Conservation (phyloP, 2,797 vertebrate species). For the Enteromius treurensis region DNA sequence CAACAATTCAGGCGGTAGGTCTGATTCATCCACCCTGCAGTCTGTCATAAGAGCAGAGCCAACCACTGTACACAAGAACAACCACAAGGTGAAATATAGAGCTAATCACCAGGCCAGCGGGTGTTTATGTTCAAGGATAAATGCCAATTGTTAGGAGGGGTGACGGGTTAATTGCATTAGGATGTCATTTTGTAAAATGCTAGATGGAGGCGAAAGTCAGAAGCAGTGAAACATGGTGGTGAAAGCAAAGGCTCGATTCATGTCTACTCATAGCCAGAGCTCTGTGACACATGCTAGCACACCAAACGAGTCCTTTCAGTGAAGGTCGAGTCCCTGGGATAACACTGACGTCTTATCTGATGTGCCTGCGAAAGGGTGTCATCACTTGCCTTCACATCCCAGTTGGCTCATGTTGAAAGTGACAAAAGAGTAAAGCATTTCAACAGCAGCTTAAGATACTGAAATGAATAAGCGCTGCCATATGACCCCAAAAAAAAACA, state of each 20-base stretch:
- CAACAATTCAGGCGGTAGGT: conserved; percentile 14
- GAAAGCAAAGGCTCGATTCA: conserved; percentile 23
- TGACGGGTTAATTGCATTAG: conserved; percentile 62
- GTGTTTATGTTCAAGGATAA: conserved; percentile 33
- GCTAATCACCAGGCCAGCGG: conserved; percentile 26
- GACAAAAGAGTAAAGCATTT: conserved; percentile 22
- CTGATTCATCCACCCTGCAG: conserved; percentile 25
- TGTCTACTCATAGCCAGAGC: conserved; percentile 34
- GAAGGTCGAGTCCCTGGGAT: conserved; percentile 60
- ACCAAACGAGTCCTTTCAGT: conserved; percentile 45
- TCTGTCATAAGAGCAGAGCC: conserved; percentile 7
- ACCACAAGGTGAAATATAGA: conserved; percentile 28
- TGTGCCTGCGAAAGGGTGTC: conserved; percentile 34
- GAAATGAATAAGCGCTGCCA: neutral
- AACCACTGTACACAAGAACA: conserved; percentile 12
- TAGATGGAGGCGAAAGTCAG: conserved; percentile 50
- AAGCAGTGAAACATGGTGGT: conserved; percentile 7
- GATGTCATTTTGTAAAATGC: conserved; percentile 57
- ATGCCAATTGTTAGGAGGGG: conserved; percentile 31
- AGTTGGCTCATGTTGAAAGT: conserved; percentile 6
- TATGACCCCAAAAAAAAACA: neutral
- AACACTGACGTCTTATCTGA: conserved; percentile 64
- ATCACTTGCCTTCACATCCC: conserved; percentile 38
- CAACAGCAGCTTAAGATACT: conserved; percentile 28
- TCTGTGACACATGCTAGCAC: conserved; percentile 39